phyloP scores from a whole-genome alignment of 2,113 vertebrate genomes.

The Lophius piscatorius region DNA sequence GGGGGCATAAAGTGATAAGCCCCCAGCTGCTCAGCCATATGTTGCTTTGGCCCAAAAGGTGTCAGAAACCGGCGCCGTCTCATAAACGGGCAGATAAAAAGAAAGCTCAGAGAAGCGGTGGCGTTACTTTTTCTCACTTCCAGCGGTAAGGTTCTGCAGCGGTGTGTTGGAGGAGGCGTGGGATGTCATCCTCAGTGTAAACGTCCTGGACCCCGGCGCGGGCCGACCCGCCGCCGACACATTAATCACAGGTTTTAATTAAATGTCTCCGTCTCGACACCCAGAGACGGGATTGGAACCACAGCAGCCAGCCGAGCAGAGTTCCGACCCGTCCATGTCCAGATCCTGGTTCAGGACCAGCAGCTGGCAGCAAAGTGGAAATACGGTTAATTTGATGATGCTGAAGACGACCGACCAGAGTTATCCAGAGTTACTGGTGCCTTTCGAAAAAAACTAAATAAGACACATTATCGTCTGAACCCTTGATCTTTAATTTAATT shows the following conservation, averaged over 20 bases:
- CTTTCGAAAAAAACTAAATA: too few species aligned
- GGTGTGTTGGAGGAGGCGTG: not conserved
- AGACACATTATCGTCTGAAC: too few species aligned
- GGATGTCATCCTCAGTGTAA: not conserved
- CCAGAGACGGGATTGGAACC: slow-evolving; percentile 42
- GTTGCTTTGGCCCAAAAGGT: slow-evolving; percentile 53
- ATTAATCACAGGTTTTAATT: slow-evolving; percentile 68
- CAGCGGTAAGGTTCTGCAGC: slow-evolving; percentile 11
- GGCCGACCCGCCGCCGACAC: slow-evolving; percentile 33
- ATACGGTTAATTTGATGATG: too few species aligned
- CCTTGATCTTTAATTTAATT: too few species aligned
- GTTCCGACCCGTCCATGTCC: not conserved
- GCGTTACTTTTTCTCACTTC: slow-evolving; percentile 39
- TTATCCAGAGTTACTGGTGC: too few species aligned
- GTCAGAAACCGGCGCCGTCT: slow-evolving; percentile 28
- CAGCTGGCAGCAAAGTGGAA: too few species aligned
- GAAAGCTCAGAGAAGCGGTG: slow-evolving; percentile 5
- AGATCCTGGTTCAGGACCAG: too few species aligned
- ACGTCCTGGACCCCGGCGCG: too few species aligned
- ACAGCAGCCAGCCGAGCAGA: slow-evolving; percentile 2
- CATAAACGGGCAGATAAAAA: slow-evolving; percentile 25
- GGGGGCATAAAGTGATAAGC: slow-evolving; percentile 46
- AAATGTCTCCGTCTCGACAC: slow-evolving; percentile 60
- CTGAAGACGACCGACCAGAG: too few species aligned
- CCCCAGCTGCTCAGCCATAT: slow-evolving; percentile 65